Percentiles rank a stretch among this genome's conserved stretches.
phyloP scores from a whole-genome alignment of 2,113 vertebrate genomes.

The Lanius collurio region DNA sequence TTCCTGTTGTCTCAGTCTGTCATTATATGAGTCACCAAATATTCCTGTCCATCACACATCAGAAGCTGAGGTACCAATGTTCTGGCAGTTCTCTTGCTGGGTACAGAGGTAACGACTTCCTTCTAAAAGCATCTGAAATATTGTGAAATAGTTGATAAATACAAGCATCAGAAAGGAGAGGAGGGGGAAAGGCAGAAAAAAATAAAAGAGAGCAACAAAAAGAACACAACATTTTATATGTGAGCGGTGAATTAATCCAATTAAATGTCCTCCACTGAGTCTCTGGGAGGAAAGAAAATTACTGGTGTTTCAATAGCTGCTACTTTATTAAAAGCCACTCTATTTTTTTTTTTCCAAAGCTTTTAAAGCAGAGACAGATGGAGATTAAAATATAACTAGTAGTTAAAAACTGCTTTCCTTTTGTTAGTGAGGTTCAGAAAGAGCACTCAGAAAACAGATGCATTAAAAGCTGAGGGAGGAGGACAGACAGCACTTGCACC shows the following conservation, averaged over 20 bases:
- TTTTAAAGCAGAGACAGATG: not conserved
- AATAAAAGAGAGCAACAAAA: not conserved
- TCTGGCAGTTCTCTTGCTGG: not conserved
- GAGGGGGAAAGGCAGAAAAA: not conserved
- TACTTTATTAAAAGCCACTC: slow-evolving; percentile 45
- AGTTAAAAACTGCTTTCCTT: slow-evolving; percentile 33
- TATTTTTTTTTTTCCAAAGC: slow-evolving; percentile 12
- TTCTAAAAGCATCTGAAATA: slow-evolving; percentile 34
- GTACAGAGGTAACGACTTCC: not conserved
- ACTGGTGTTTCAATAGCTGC: not conserved
- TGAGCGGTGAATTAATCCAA: not conserved
- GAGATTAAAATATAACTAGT: not conserved
- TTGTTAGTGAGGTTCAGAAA: not conserved
- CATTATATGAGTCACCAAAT: slow-evolving; percentile 47
- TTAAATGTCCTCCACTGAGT: not conserved
- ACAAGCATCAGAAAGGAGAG: not conserved
- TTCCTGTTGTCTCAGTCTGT: slow-evolving; percentile 3
- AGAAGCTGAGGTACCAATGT: not conserved
- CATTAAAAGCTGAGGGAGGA: not conserved
- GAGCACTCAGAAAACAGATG: not conserved
- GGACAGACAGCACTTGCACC: not conserved
- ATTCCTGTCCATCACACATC: not conserved
- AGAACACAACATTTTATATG: not conserved
- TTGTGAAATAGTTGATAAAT: slow-evolving; percentile 12
- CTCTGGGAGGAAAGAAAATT: slow-evolving; percentile 27